A percentile compares a stretch with the other conserved stretches of the same genome.
Evolutionary conservation across 2,888 invertebrate genomes (phyloP).

Genomic region (Hypsopygia costalis): DNA sequence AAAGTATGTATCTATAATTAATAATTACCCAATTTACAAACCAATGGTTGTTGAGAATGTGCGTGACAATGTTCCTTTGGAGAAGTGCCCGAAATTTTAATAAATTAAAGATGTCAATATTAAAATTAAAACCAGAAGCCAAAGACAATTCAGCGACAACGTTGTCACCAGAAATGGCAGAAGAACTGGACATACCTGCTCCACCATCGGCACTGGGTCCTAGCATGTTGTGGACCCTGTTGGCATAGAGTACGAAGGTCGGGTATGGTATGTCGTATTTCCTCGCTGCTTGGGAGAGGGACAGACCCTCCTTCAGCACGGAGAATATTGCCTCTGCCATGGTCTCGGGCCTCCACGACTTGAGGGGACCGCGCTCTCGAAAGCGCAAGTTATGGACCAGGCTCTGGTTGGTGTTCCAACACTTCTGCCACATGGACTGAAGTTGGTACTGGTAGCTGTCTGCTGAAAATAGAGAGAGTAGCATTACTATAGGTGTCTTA

Average conservation of each 20-base stretch:
- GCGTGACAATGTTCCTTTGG: too few species aligned
- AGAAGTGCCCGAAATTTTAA: too few species aligned
- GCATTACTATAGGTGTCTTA: conserved; percentile 28
- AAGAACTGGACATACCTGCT: conserved; percentile 81
- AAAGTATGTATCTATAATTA: too few species aligned
- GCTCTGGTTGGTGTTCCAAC: conserved; percentile 96
- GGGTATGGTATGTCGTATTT: conserved; percentile 98
- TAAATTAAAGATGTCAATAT: too few species aligned
- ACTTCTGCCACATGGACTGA: conserved; percentile 97
- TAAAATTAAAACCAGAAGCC: not conserved
- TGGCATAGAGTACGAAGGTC: conserved; percentile 95
- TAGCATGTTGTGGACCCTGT: conserved; percentile 95
- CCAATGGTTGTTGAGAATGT: not conserved
- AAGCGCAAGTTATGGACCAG: conserved; percentile 94
- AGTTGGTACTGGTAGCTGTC: conserved; percentile 97
- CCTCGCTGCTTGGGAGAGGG: conserved; percentile 93
- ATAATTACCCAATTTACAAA: too few species aligned
- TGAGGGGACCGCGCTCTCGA: conserved; percentile 94
- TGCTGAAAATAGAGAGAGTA: conserved; percentile 79
- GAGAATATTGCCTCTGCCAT: conserved; percentile 97
- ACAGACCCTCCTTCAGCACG: conserved; percentile 93
- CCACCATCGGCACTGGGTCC: conserved; percentile 96
- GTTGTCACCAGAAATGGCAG: not conserved
- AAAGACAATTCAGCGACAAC: not conserved
- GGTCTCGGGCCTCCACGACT: conserved; percentile 96